Conservation (phyloP, 2,797 vertebrate genomes). For the Apogon hyalosoma region DNA sequence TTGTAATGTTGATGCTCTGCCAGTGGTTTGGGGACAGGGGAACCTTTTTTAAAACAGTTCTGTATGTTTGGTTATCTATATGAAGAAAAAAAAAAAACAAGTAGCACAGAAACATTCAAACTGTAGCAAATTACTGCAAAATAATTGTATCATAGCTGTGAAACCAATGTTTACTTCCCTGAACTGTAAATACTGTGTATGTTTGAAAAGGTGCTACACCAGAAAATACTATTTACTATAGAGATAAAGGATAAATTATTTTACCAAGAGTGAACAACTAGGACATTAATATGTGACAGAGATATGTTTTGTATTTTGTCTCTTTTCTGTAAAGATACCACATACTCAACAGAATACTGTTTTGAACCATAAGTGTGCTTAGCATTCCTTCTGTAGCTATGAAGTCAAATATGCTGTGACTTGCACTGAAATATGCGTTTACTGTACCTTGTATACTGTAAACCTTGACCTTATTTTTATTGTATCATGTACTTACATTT, state of each 20-base stretch:
- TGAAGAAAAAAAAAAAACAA: slow-evolving; percentile 28
- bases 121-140: slow-evolving; percentile 59
- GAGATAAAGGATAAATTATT: slow-evolving; percentile 59
- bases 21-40: slow-evolving; percentile 38
- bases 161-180: slow-evolving; percentile 60
- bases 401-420: slow-evolving; percentile 76
- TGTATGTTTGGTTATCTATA: slow-evolving; percentile 56
- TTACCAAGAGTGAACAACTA: slow-evolving; percentile 60
- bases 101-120: slow-evolving; percentile 41
- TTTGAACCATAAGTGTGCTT: slow-evolving; percentile 88
- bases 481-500: slow-evolving; percentile 33
- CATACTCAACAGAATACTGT: slow-evolving; percentile 75
- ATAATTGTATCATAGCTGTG: slow-evolving; percentile 56
- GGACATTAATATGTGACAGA: slow-evolving; percentile 60
- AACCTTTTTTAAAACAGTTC: slow-evolving; percentile 50
- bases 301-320: slow-evolving; percentile 73
- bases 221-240: slow-evolving; percentile 63
- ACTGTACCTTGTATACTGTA: slow-evolving; percentile 60
- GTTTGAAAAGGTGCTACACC: slow-evolving; percentile 73
- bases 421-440: slow-evolving; percentile 78
- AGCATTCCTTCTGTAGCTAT: slow-evolving; percentile 82
- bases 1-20: slow-evolving; percentile 66
- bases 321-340: slow-evolving; percentile 69
- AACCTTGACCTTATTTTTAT: slow-evolving; percentile 56
- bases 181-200: slow-evolving; percentile 63